These are phyloP conservation scores for Pardosa pseudoannulata DNA, from an alignment of 2,888 invertebrate species.

Conservation along the genomic window DNA sequence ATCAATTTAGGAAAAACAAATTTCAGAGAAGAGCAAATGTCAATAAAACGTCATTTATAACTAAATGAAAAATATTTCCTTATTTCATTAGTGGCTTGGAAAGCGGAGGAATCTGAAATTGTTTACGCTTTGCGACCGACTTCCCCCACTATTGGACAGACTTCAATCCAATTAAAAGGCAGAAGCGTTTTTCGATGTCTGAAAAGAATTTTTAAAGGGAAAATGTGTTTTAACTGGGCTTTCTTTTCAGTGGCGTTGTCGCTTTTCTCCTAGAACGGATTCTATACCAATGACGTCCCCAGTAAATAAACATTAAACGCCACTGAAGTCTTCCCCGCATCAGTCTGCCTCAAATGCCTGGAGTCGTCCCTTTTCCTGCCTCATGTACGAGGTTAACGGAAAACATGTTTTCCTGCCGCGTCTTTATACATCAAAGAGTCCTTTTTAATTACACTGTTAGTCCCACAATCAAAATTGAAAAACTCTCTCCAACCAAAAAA, in stretches of 20 bases:
- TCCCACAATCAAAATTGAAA: slow-evolving; percentile 66
- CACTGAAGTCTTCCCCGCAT: not conserved
- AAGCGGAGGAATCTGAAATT: slow-evolving; percentile 29
- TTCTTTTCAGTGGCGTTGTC: not conserved
- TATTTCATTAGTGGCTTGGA: slow-evolving; percentile 50
- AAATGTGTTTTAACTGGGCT: slow-evolving; percentile 12
- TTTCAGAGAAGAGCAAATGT: slow-evolving; percentile 41
- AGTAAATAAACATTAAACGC: not conserved
- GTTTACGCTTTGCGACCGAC: slow-evolving; percentile 37
- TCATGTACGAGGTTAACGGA: not conserved
- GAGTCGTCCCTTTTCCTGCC: not conserved
- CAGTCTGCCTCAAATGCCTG: not conserved
- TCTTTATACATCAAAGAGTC: slow-evolving; percentile 53
- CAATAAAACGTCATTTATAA: slow-evolving; percentile 55
- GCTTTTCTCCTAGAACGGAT: not conserved
- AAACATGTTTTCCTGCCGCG: slow-evolving; percentile 36
- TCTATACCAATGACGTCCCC: not conserved
- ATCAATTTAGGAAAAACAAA: slow-evolving; percentile 60
- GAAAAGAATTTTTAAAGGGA: slow-evolving; percentile 1
- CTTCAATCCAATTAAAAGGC: slow-evolving; percentile 62
- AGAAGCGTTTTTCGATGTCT: slow-evolving; percentile 53
- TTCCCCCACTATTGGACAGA: slow-evolving; percentile 47
- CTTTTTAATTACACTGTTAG: slow-evolving; percentile 70
- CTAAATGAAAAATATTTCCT: slow-evolving; percentile 61
- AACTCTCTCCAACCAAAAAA: slow-evolving; percentile 19